These are phyloP conservation scores for Saguinus imperator DNA, from an alignment of 2,113 vertebrate genomes.

Conservation along the genomic window DNA sequence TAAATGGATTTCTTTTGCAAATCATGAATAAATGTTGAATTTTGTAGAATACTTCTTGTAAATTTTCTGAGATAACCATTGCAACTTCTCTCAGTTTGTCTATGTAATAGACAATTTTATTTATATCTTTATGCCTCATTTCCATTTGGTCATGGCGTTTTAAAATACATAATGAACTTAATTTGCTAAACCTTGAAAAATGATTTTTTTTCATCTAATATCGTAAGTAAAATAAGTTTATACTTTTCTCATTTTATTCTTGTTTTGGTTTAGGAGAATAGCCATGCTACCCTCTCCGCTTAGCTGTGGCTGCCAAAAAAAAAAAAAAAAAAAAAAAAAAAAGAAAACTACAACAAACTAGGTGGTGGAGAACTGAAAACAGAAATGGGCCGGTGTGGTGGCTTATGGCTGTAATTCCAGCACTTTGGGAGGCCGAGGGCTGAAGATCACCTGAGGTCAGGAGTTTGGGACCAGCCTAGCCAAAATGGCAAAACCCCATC, in stretches of 20 bases:
- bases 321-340: too few relatives aligned
- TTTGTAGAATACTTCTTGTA: neutral
- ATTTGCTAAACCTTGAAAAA: neutral
- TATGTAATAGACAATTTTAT: neutral
- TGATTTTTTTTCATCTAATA: neutral
- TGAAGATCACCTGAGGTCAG: too few relatives aligned
- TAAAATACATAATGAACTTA: neutral
- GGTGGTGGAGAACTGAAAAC: neutral
- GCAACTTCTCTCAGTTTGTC: neutral
- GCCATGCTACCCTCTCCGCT: neutral
- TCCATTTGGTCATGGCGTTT: neutral
- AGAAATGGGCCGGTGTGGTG: too few relatives aligned
- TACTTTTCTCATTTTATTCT: neutral
- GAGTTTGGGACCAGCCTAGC: too few relatives aligned
- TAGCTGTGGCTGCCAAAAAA: neutral
- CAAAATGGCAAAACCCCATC: too few relatives aligned
- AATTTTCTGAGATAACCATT: neutral
- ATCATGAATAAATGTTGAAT: neutral
- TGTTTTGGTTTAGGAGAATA: neutral
- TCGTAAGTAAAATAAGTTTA: neutral
- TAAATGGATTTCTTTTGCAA: neutral
- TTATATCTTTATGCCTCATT: neutral
- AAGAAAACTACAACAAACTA: neutral
- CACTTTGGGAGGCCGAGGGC: too few relatives aligned
- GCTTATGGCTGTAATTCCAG: too few relatives aligned